Percentiles rank a stretch among this genome's conserved stretches.
These are phyloP conservation scores for Onchidella celtica DNA, from an alignment of 2,888 invertebrate species.

Conservation along the genomic window DNA sequence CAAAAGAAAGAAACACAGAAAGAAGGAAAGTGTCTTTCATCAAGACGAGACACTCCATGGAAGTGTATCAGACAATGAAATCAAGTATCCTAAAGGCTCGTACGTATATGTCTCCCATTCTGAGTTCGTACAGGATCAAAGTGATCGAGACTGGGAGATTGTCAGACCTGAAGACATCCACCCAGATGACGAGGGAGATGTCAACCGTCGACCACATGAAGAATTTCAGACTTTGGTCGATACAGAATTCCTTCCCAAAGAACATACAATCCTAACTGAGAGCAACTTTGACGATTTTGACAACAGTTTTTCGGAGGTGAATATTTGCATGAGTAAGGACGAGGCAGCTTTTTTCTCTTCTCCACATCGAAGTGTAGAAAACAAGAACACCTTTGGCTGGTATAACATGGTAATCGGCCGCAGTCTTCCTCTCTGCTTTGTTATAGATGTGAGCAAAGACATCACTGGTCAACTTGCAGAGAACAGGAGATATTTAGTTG, in stretches of 20 bases:
- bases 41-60: neutral
- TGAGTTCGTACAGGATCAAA: neutral
- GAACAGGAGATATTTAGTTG: neutral
- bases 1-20: too few species aligned
- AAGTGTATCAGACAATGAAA: neutral
- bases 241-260: too few species aligned
- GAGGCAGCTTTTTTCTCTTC: neutral
- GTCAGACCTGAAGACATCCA: neutral
- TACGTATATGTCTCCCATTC: neutral
- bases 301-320: neutral
- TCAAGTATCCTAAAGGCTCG: conserved; percentile 12
- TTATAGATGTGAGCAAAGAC: neutral
- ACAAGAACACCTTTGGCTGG: neutral
- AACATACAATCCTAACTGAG: too few species aligned
- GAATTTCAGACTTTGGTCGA: neutral
- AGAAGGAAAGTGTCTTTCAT: too few species aligned
- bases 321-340: neutral
- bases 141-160: neutral
- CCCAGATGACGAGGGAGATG: too few species aligned
- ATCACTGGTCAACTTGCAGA: neutral
- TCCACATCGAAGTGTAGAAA: neutral
- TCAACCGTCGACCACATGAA: neutral
- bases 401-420: neutral
- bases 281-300: too few species aligned
- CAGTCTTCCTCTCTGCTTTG: conserved; percentile 12